These are phyloP conservation scores for Pegea sp. DNA, from an alignment of 23 tunicate species.

Conservation along the genomic window DNA sequence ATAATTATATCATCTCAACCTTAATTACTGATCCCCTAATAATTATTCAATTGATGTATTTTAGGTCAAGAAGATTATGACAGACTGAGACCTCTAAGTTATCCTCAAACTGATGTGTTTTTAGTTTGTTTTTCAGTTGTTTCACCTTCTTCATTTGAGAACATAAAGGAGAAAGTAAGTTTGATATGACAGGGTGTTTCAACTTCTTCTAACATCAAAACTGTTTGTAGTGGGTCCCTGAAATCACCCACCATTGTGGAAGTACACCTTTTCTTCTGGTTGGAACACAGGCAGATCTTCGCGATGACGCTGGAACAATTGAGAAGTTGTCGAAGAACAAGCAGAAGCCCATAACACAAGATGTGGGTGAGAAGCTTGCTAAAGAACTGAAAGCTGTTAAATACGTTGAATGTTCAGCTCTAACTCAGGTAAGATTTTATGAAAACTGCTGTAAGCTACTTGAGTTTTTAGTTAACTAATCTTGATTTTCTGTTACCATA, in stretches of 20 bases:
- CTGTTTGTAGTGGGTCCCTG: slow-evolving; percentile 99
- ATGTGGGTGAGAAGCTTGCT: slow-evolving; percentile 84
- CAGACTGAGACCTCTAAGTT: slow-evolving; percentile 83
- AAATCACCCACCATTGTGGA: slow-evolving; percentile 96
- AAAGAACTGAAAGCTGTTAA: slow-evolving; percentile 87
- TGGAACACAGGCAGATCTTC: slow-evolving; percentile 90
- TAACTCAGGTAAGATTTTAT: slow-evolving; percentile 97
- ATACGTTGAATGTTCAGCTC: slow-evolving; percentile 96
- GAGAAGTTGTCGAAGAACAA: slow-evolving; percentile 88
- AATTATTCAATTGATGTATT: no score
- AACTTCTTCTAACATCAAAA: no score
- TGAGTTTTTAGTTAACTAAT: no score
- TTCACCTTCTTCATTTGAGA: slow-evolving; percentile 95
- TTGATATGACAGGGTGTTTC: no score
- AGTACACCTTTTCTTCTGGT: slow-evolving; percentile 90
- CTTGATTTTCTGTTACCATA: no score
- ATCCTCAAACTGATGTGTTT: slow-evolving; percentile 97
- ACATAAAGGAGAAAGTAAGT: slow-evolving; percentile 91
- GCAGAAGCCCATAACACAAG: slow-evolving; percentile 75
- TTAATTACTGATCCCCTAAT: no score
- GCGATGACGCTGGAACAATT: slow-evolving; percentile 84
- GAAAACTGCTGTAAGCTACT: no score
- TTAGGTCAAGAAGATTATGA: slow-evolving; percentile 99
- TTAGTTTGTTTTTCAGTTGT: slow-evolving; percentile 96
- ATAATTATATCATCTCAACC: no score